phyloP scores from a whole-genome alignment of 1,140 invertebrate species.

The Achatina immaculata region DNA sequence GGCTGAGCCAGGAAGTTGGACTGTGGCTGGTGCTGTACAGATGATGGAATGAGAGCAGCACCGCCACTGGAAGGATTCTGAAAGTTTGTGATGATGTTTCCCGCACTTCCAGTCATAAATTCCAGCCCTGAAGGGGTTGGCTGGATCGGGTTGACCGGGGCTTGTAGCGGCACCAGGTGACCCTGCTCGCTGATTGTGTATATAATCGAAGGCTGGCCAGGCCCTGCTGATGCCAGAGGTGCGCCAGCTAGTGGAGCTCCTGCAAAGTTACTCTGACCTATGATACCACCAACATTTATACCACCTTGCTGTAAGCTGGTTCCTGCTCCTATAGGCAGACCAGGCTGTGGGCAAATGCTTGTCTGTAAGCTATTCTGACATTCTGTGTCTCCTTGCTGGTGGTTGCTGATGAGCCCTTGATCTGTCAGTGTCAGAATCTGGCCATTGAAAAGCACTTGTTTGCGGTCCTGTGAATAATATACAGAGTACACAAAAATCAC shows the following conservation, averaged over 20 bases:
- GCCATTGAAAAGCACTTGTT: conserved; percentile 29
- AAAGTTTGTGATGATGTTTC: conserved; percentile 3
- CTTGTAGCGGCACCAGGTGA: conserved; percentile 26
- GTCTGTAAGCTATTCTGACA: conserved; percentile 25
- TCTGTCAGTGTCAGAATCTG: conserved; percentile 29
- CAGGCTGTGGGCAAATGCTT: not conserved
- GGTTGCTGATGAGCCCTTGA: not conserved
- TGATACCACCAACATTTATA: not conserved
- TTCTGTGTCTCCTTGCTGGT: not conserved
- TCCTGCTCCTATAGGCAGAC: not conserved
- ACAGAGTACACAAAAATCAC: too few relatives aligned
- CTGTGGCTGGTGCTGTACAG: conserved; percentile 24
- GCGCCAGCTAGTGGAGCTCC: not conserved
- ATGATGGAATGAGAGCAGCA: not conserved
- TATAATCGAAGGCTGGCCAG: conserved; percentile 18
- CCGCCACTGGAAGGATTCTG: conserved; percentile 13
- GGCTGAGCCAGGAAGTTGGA: conserved; percentile 19
- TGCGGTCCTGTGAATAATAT: conserved; percentile 22
- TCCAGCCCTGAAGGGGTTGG: conserved; percentile 1
- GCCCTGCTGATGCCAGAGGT: not conserved
- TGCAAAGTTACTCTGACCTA: conserved; percentile 5
- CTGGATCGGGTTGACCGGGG: conserved; percentile 16
- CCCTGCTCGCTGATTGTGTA: conserved; percentile 35
- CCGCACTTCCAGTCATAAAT: not conserved
- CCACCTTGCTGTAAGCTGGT: not conserved